Base-by-base conservation (phyloP, 2,113 vertebrate genomes). In the Rhinopithecus roxellana region DNA sequence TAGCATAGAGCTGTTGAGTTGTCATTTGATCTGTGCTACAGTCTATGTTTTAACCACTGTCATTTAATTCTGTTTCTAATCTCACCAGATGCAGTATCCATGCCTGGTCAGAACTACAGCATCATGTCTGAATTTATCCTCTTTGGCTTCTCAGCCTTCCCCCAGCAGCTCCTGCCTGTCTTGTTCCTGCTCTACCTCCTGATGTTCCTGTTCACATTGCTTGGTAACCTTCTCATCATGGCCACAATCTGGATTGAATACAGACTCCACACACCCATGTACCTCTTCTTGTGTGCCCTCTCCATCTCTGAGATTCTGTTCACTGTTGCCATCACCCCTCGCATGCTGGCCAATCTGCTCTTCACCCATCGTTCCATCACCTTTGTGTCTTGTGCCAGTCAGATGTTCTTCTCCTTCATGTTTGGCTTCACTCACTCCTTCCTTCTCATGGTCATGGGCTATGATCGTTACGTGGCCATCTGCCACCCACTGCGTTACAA, bases 331-430 rank as follows among this genome's bases (percentile, higher is more conserved):
- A 32, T 97, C 78, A 96, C 75, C 0, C 96, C 94, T 1, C 69
- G 45, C 7, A 96, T 97, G 96, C 55, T 97, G 50, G 72, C 16
- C 0, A 55, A 97, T 67, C 45, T 97, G 77, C 35, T 97, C 7
- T 95, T 89, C 43, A 64, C 45, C 5, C 48, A 35, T 0, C 67
- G 0, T 17, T 55, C 72, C 85, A 97, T 97, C 55, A 48, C 89
- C 57, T 96, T 90, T 18, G 0, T 2, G 10, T 94, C 87, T 67
- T 98, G 95, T n/a, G 72, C 61, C 50, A 57, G 67, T 22, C 97
- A 98, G 88, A 93, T 95, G 90, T 96, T 97, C 84, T 98, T 97
- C 87, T 94, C 93, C 61, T 98, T 98, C 79, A 95, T 17, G 1
- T 94, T 94, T 0, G 93, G 98, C 25, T 97, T 96, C 57, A 96